phyloP scores from a whole-genome alignment of 53 echinoderm and acorn worm genomes.

The Paracentrotus lividus region DNA sequence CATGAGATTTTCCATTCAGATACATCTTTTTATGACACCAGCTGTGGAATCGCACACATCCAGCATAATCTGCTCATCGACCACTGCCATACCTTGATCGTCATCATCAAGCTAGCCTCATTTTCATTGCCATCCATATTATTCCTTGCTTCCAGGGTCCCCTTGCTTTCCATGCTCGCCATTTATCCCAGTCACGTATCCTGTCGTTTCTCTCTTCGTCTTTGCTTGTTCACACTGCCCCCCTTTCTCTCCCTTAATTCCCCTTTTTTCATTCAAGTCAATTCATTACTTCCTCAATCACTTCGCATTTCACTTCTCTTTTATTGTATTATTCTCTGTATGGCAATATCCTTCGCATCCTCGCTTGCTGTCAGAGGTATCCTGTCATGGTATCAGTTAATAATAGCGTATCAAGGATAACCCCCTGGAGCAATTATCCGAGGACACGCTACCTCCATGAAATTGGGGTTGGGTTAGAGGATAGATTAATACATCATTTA shows the following conservation, averaged over 20 bases:
- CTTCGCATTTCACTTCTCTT: too few species aligned
- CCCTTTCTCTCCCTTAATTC: neutral
- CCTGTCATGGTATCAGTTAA: too few species aligned
- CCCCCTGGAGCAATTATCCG: too few species aligned
- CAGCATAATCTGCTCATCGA: slow-evolving; percentile 26
- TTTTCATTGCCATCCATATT: slow-evolving; percentile 12
- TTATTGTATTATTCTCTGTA: too few species aligned
- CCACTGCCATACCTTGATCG: slow-evolving; percentile 15
- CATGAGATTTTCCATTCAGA: neutral
- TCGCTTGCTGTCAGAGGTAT: too few species aligned
- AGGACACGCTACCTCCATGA: too few species aligned
- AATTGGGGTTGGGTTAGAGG: too few species aligned
- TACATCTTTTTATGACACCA: neutral
- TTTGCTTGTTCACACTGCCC: neutral
- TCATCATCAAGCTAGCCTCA: slow-evolving; percentile 6
- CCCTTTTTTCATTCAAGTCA: neutral
- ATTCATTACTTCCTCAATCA: too few species aligned
- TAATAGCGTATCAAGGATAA: too few species aligned
- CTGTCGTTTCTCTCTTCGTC: neutral
- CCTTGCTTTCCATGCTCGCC: neutral
- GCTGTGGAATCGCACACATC: slow-evolving; percentile 27
- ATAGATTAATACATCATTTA: too few species aligned
- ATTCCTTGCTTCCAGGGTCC: neutral
- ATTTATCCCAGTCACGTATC: neutral
- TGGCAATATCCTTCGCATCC: too few species aligned